Evolutionary conservation across 2,113 vertebrate genomes (phyloP).

Genomic region (Ondatra zibethicus): DNA sequence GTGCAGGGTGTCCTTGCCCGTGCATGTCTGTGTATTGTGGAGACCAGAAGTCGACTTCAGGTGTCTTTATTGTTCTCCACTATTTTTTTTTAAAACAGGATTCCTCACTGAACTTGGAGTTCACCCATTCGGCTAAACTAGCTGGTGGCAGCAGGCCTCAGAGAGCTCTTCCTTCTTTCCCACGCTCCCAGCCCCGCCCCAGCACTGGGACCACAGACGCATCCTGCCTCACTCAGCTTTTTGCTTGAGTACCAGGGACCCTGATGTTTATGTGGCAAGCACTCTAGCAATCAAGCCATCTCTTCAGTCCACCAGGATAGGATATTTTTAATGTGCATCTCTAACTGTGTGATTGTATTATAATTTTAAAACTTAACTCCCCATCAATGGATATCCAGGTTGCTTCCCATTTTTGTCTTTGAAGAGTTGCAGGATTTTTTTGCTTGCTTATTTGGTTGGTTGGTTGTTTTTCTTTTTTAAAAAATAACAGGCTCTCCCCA

Average conservation of each 20-base stretch:
- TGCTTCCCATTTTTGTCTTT: not conserved
- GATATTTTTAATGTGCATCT: not conserved
- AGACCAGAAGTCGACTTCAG: not conserved
- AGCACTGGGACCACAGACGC: not conserved
- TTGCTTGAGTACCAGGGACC: not conserved
- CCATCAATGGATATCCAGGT: not conserved
- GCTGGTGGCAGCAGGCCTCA: not conserved
- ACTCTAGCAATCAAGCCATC: not conserved
- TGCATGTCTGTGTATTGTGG: not conserved
- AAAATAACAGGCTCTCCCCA: not conserved
- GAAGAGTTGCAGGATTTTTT: not conserved
- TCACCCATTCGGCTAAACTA: not conserved
- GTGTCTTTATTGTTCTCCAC: not conserved
- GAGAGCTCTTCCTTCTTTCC: too few species aligned
- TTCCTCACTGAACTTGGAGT: not conserved
- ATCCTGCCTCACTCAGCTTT: not conserved
- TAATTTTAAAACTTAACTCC: not conserved
- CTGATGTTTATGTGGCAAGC: not conserved
- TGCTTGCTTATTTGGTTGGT: not conserved
- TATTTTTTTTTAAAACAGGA: not conserved
- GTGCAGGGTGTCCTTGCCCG: not conserved
- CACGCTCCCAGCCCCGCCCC: not conserved
- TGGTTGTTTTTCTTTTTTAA: not conserved
- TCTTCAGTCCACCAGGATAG: not conserved
- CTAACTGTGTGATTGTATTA: not conserved